A percentile compares a stretch with the other conserved stretches of the same genome.
Evolutionary conservation across 2,797 vertebrate genomes (phyloP).

Genomic region (Dendrocincla fuliginosa): DNA sequence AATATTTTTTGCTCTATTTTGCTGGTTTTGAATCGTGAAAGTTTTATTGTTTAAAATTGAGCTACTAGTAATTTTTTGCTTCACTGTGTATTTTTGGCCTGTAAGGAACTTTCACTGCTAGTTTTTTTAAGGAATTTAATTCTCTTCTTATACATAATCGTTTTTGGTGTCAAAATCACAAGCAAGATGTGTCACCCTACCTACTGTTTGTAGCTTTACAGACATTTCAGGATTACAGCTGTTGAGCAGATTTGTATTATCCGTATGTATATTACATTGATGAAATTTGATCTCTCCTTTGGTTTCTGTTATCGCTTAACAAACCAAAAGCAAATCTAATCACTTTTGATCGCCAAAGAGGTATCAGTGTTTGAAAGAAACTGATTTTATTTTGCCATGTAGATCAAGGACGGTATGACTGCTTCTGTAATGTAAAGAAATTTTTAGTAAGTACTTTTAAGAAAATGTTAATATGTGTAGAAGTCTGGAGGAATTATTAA

Average conservation of each 20-base stretch:
- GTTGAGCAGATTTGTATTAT: background rate
- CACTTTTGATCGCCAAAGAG: background rate
- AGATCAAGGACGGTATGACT: background rate
- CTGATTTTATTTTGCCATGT: background rate
- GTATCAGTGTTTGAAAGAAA: background rate
- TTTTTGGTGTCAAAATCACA: background rate
- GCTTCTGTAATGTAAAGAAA: background rate
- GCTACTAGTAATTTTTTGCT: background rate
- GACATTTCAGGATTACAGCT: background rate
- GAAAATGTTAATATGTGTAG: background rate
- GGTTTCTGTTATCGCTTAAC: background rate
- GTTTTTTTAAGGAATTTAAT: background rate
- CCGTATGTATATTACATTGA: background rate
- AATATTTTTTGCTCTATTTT: background rate
- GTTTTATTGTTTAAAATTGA: background rate
- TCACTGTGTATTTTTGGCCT: background rate
- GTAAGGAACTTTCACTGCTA: background rate
- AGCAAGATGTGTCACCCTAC: background rate
- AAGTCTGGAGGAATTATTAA: background rate
- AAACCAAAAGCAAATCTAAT: background rate
- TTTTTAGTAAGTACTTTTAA: background rate
- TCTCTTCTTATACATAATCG: background rate
- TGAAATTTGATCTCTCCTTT: background rate
- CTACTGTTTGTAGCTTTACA: background rate
- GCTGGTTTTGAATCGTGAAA: background rate